Evolutionary conservation across 1,140 invertebrate genomes (phyloP).

Genomic region (Acromyrmex echinatior): DNA sequence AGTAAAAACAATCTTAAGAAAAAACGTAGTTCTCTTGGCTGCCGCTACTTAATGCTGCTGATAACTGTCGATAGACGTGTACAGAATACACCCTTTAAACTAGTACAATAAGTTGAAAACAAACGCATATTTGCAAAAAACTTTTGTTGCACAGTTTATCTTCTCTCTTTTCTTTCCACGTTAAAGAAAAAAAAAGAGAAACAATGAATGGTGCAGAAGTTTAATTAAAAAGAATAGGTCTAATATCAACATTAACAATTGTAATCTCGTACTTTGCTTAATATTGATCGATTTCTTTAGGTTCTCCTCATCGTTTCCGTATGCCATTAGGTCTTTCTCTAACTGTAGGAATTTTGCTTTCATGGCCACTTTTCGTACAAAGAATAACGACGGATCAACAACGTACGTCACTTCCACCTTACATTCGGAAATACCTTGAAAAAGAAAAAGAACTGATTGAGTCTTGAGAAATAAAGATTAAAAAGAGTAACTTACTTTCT

Average conservation of each 20-base stretch:
- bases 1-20: no score
- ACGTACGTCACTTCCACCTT: slow-evolving; percentile 88
- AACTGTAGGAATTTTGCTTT: slow-evolving; percentile 29
- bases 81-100: no score
- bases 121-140: no score
- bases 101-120: no score
- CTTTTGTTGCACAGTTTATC: no score
- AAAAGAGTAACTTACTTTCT: slow-evolving; percentile 21
- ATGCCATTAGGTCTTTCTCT: background rate
- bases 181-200: no score
- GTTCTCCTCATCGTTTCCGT: background rate
- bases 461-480: background rate
- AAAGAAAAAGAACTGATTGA: slow-evolving; percentile 5
- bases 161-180: background rate
- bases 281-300: background rate
- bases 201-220: no score
- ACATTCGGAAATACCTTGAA: slow-evolving; percentile 82
- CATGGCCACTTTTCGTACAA: slow-evolving; percentile 86
- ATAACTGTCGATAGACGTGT: no score
- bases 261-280: slow-evolving; percentile 33
- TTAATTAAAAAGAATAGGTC: background rate
- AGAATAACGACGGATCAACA: slow-evolving; percentile 90
- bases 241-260: background rate
- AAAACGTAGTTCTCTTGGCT: no score
- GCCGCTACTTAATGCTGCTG: no score